phyloP scores from a whole-genome alignment of 1,140 invertebrate species.

The Intoshia linei region DNA sequence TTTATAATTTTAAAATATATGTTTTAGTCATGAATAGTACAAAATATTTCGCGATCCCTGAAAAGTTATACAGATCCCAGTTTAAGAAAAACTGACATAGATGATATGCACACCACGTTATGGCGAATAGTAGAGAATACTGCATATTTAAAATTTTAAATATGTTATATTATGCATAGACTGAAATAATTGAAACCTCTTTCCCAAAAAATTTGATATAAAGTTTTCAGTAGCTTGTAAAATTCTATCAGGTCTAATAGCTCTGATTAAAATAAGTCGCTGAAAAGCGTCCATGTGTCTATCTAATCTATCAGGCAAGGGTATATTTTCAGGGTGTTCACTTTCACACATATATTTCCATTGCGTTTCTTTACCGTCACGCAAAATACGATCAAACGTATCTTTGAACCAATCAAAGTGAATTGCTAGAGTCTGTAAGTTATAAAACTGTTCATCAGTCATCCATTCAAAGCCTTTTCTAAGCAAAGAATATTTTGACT shows the following conservation, averaged over 20 bases:
- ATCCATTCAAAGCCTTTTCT: conserved; percentile 25
- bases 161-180: neutral
- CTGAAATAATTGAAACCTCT: conserved; percentile 20
- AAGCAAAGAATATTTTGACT: conserved; percentile 8
- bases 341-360: conserved; percentile 20
- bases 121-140: neutral
- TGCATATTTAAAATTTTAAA: neutral
- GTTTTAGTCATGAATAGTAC: too few species aligned
- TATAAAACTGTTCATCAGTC: conserved; percentile 21
- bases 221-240: conserved; percentile 15
- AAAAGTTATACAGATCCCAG: neutral
- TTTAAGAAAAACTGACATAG: neutral
- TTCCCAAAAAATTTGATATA: conserved; percentile 15
- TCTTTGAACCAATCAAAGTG: conserved; percentile 13
- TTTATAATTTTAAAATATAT: neutral
- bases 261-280: conserved; percentile 15
- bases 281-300: conserved; percentile 15
- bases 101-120: neutral
- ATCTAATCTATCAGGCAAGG: conserved; percentile 19
- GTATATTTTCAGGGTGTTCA: conserved; percentile 14
- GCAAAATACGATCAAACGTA: conserved; percentile 12
- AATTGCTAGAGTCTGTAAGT: conserved; percentile 16
- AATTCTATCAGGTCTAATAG: conserved; percentile 16
- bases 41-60: too few species aligned
- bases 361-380: conserved; percentile 19